Base-by-base conservation (phyloP, 2,113 vertebrate species). In the Casuarius casuarius region DNA sequence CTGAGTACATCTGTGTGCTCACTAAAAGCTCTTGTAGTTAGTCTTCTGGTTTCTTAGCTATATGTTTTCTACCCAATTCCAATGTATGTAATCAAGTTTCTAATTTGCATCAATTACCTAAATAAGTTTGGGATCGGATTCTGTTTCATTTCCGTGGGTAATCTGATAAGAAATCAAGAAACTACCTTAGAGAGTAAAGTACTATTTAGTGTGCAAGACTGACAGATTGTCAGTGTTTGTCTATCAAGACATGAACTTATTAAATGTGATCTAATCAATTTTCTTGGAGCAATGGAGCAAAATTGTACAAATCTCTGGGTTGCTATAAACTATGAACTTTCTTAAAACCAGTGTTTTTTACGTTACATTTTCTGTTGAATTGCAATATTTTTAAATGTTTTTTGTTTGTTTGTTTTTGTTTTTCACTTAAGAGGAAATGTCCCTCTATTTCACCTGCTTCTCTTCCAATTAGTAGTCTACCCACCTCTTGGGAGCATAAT, bases 371-470 rank as follows among this genome's bases (percentile, higher is more conserved):
- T 67, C 70, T 94, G 82, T 95, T 87, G 72, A 95, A 91, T 54
- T 94, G 68, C 78, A 73, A 33, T 82, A 5, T 95, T 92, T 93
- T 93, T 97, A 46, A 93, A 70, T 9, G 23, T 96, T 96, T 78
- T 56, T 28, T 65, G 20, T 25, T 62, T 31, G 18, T 51, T 77
- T 48, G 44, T 56, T 54, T 52, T 22, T 35, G 33, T 58, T 94
- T 92, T 86, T 85, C 78, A 87, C 89, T 90, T 92, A 90, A 87
- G 86, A 89, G 93, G 90, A 96, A 92, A 74, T 90, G 89, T 97
- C 87, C 97, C 89, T 97, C 97, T 97, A 94, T 97, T 97, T 97
- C 93, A 97, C 95, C 96, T 97, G 94, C 97, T 96, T 97, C 96
- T 97, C 93, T 97, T 97, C 97, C 96, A 97, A 92, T 98, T 98